phyloP scores from a whole-genome alignment of 2,113 vertebrate species.

The Pseudorhombus dupliciocellatus region DNA sequence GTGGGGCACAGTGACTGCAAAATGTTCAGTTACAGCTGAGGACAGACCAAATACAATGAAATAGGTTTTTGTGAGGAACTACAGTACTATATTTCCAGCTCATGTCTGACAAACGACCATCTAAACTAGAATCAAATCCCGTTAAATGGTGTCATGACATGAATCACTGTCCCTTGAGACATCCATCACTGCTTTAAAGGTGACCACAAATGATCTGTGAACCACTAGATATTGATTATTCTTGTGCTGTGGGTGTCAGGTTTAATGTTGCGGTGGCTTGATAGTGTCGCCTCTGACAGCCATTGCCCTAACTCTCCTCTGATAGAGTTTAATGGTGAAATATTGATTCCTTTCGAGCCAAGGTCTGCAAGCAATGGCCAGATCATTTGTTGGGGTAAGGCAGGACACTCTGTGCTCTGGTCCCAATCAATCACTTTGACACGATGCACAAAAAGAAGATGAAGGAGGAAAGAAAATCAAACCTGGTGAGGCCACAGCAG shows the following conservation, averaged over 20 bases:
- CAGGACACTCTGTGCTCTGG: conserved; percentile 88
- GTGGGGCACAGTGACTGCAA: conserved; percentile 89
- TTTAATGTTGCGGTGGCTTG: conserved; percentile 95
- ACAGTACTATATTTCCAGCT: conserved; percentile 20
- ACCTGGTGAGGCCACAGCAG: conserved; percentile 20
- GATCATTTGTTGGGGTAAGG: conserved; percentile 98
- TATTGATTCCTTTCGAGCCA: conserved; percentile 99
- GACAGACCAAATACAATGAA: conserved; percentile 85
- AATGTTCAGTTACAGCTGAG: conserved; percentile 83
- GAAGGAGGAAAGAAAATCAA: conserved; percentile 9
- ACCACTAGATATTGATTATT: conserved; percentile 98
- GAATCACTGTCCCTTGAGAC: conserved; percentile 90
- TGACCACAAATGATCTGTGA: conserved; percentile 99
- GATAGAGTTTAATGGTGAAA: conserved; percentile 99
- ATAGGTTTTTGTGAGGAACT: conserved; percentile 78
- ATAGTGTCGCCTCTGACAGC: conserved; percentile 96
- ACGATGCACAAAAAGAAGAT: conserved; percentile 70
- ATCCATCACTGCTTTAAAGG: conserved; percentile 95
- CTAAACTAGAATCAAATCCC: conserved; percentile 90
- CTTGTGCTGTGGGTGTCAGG: conserved; percentile 97
- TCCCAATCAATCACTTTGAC: conserved; percentile 97
- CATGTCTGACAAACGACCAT: conserved; percentile 87
- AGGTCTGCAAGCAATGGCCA: conserved; percentile 97
- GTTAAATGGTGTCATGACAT: conserved; percentile 94
- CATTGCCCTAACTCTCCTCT: conserved; percentile 96